Evolutionary conservation across 2,797 vertebrate species (phyloP).

Genomic region (Tarsius wallacei): DNA sequence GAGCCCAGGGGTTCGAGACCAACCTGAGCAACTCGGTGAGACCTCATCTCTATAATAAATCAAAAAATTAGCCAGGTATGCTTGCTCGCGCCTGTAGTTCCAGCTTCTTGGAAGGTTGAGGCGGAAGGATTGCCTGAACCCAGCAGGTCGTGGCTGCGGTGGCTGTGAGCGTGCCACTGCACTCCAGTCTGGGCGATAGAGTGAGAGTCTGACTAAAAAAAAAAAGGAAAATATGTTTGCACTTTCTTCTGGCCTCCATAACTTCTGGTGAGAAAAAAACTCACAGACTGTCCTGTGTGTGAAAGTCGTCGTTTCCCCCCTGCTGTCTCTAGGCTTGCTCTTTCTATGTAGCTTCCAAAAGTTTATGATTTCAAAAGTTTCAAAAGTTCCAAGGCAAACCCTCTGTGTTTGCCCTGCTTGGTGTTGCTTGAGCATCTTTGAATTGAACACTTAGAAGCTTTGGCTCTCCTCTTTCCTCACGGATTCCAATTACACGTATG

Average conservation of each 20-base stretch:
- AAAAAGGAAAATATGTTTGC: background rate
- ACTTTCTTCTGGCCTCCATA: background rate
- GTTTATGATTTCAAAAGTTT: background rate
- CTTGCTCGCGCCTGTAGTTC: too few relatives aligned
- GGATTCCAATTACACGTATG: background rate
- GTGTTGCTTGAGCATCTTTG: background rate
- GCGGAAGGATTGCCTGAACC: too few relatives aligned
- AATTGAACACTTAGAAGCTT: background rate
- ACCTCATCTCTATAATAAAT: too few relatives aligned
- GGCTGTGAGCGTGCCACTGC: too few relatives aligned
- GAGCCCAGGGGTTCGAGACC: too few relatives aligned
- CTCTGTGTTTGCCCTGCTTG: background rate
- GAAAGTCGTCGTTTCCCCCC: background rate
- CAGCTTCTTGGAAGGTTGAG: too few relatives aligned
- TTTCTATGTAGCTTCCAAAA: slow-evolving; percentile 30
- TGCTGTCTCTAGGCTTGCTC: background rate
- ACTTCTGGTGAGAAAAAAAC: background rate
- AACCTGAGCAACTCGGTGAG: too few relatives aligned
- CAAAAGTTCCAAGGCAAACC: background rate
- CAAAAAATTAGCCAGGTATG: too few relatives aligned
- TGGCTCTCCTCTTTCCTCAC: background rate
- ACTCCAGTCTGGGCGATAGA: too few relatives aligned
- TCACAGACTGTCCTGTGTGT: background rate
- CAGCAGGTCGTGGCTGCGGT: too few relatives aligned
- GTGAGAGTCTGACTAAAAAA: too few relatives aligned